A percentile compares a stretch with the other conserved stretches of the same genome.
Conservation (phyloP, 2,797 vertebrate species). For the Hydrocynus forskahlii region DNA sequence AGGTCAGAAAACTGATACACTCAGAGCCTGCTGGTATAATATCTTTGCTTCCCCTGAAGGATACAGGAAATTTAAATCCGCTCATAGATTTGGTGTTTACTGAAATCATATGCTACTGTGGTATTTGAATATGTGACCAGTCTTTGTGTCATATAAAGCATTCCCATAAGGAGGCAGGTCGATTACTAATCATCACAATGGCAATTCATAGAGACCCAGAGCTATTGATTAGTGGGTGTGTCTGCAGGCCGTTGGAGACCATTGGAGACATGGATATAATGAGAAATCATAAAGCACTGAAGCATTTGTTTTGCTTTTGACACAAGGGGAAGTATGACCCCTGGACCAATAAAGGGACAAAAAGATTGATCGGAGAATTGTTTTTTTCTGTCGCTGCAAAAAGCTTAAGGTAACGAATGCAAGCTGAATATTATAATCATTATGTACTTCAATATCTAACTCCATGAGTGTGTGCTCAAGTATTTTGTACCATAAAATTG, state of each 20-base stretch:
- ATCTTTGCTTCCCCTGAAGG: conserved; percentile 61
- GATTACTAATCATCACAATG: conserved; percentile 69
- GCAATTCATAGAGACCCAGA: conserved; percentile 64
- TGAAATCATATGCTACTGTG: conserved; percentile 71
- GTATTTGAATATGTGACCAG: conserved; percentile 72
- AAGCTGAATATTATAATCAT: conserved; percentile 45
- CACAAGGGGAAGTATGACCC: conserved; percentile 59
- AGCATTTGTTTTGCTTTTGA: conserved; percentile 66
- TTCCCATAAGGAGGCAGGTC: conserved; percentile 71
- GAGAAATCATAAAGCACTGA: conserved; percentile 67
- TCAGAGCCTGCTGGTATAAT: conserved; percentile 49
- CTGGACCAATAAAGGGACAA: conserved; percentile 61
- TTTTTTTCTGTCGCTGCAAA: conserved; percentile 56
- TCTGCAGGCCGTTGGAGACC: conserved; percentile 59
- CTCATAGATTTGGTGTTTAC: conserved; percentile 76
- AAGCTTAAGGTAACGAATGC: conserved; percentile 45
- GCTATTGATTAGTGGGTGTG: conserved; percentile 62
- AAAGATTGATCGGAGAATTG: conserved; percentile 59
- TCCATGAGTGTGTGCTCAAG: conserved; percentile 27
- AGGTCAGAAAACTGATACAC: conserved; percentile 62
- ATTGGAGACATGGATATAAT: conserved; percentile 68
- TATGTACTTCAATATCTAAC: conserved; percentile 44
- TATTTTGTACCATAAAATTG: conserved; percentile 33
- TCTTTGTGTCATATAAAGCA: conserved; percentile 71
- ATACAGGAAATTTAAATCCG: conserved; percentile 70